Base-by-base conservation (phyloP, 2,113 vertebrate species). In the Brienomyrus longianalis region DNA sequence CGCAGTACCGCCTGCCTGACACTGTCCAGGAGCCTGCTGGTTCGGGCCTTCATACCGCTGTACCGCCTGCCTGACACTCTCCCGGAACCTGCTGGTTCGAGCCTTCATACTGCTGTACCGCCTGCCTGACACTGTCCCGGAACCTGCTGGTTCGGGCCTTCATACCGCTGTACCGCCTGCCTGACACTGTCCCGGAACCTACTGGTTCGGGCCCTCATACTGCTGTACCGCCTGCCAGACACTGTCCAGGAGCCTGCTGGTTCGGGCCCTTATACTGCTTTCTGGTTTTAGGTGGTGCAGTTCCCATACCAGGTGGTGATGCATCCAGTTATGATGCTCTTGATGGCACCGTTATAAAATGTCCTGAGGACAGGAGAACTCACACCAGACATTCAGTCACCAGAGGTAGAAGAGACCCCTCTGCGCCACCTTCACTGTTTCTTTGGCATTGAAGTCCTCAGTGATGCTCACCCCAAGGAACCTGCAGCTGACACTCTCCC, bases 1-100 rank as follows among this genome's bases (percentile, higher is more conserved):
- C 0, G 0, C 5, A 56, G 1, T 56, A 21, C 5, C 0, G 0
- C 0, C 54, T 56, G 54, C 5, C 5, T 56, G 54, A 56, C 17
- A 56, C 17, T 56, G 52, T 56, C 19, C 17, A 0, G 5, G 52
- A 6, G 4, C 52, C 5, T 56, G 52, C 52, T 54, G 17, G 52
- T 54, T 54, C 0, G 52, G 52, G 52, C 4, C 52, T 0, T 19
- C 17, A 54, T 5, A 54, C 52, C 1, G 4, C 3, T 19, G 0
- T 19, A 54, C 1, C 0, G 1, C 1, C 17, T 54, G 52, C 15
- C 17, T 54, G 52, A 54, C 52, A 54, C 5, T 56, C 19, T 5
- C 54, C 19, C 0, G 19, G 54, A 21, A 0, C 54, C 19, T 56
- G 0, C 17, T 23, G 21, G 19, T 7, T 56, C 0, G 5, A 19